Conservation (phyloP, 2,797 vertebrate species). For the Coreius guichenoti region DNA sequence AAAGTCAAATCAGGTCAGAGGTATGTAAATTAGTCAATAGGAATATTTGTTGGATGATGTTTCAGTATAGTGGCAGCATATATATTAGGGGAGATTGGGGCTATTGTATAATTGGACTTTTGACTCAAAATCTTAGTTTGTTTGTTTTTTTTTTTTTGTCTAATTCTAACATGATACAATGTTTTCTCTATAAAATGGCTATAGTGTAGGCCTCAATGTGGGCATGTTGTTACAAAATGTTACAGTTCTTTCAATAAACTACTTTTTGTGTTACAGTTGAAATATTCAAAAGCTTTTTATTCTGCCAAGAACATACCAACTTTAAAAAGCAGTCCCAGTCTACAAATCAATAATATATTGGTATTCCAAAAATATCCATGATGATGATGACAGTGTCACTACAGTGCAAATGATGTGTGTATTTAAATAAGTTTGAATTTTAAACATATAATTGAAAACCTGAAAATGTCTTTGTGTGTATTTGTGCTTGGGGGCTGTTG, state of each 20-base stretch:
- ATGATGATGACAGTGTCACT: neutral
- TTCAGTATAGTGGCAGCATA: neutral
- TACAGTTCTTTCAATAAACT: neutral
- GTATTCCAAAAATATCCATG: neutral
- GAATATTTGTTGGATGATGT: slow-evolving; percentile 46
- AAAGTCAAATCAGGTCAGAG: slow-evolving; percentile 16
- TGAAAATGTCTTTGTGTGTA: slow-evolving; percentile 32
- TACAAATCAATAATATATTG: neutral
- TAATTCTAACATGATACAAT: neutral
- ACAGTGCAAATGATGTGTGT: slow-evolving; percentile 4
- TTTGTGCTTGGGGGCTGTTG: slow-evolving; percentile 37
- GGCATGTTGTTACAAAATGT: neutral
- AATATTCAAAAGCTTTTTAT: neutral
- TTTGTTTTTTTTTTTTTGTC: neutral
- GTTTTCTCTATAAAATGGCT: neutral
- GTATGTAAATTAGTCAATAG: slow-evolving; percentile 16
- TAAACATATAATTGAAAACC: slow-evolving; percentile 16
- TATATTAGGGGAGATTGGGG: neutral
- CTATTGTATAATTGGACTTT: neutral
- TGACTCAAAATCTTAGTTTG: neutral
- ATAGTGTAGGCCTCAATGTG: neutral
- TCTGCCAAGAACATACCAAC: neutral
- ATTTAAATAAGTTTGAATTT: slow-evolving; percentile 45
- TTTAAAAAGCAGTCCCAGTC: neutral
- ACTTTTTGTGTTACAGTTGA: neutral